A percentile compares a stretch with the other conserved stretches of the same genome.
Conservation (phyloP, 2,113 vertebrate species). For the Eidolon helvum region DNA sequence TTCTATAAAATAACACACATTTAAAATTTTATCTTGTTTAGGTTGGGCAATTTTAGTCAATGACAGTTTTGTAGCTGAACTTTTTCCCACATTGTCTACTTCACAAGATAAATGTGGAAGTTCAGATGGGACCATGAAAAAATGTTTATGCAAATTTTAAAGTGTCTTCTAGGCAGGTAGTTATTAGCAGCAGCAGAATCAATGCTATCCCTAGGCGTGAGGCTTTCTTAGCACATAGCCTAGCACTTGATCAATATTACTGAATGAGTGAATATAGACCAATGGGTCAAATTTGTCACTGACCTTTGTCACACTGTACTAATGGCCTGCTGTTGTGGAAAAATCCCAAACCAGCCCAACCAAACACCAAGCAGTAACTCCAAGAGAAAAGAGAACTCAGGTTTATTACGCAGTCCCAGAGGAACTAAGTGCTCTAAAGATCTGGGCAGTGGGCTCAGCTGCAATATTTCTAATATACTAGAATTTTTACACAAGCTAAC, state of each 20-base stretch:
- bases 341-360: too few relatives aligned
- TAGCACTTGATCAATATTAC: background rate
- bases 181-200: background rate
- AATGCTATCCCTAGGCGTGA: background rate
- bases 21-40: background rate
- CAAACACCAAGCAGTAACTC: too few relatives aligned
- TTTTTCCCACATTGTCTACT: background rate
- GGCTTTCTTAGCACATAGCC: background rate
- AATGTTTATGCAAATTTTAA: background rate
- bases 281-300: background rate
- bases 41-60: background rate
- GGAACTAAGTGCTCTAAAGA: too few relatives aligned
- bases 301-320: background rate
- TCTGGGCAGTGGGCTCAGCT: too few relatives aligned
- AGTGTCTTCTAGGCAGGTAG: background rate
- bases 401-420: too few relatives aligned
- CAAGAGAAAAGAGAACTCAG: too few relatives aligned
- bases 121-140: background rate
- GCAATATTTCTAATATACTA: too few relatives aligned
- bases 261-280: too few relatives aligned
- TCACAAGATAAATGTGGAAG: background rate
- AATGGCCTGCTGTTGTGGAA: background rate
- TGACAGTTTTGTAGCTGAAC: background rate
- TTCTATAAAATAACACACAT: background rate
- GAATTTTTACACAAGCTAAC: too few relatives aligned